Evolutionary conservation across 2,797 vertebrate species (phyloP), one percentile per base, ranked within the genome.

Genomic region (Lepilemur septentrionalis): DNA sequence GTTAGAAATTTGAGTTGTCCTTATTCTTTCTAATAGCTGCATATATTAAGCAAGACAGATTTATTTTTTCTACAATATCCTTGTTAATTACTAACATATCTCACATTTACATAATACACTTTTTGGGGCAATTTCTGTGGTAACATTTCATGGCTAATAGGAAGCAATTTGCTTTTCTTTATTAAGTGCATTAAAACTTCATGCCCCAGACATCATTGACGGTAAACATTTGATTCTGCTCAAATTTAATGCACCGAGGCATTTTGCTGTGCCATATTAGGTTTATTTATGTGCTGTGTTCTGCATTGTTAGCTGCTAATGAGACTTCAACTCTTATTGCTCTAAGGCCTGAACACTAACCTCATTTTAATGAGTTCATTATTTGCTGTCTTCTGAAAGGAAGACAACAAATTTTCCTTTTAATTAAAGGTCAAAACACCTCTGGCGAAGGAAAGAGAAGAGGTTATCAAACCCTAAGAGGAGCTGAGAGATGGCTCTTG

Each of bases 301-400:
- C 98, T 98, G 98, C 98, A 98, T 98, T 98, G 98, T 99, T 99
- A 98, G 98, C 98, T 98, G 98, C 98, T 99, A 99, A 99, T 99
- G 98, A 99, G 98, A 98, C 98, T 98, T 98, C 94, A 89, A 97
- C 98, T 98, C 98, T 98, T 97, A 98, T 87, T 98, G 98, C 98
- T 98, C 97, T 97, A 97, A 98, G 98, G 98, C 98, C 98, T 97
- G 98, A 99, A 98, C 98, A 97, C 98, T 98, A 98, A 98, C 99
- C 99, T 99, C 99, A 99, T 99, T 99, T 99, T 99, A 99, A 99
- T 99, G 99, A 99, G 99, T 99, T 99, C 99, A 99, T 99, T 99
- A 99, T 99, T 99, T 99, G 99, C 99, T 99, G 99, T 99, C 99
- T 99, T 99, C 99, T 99, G 98, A 99, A 99, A 98, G 99, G 99